These are phyloP conservation scores for Nycticebus coucang DNA, from an alignment of 2,113 vertebrate species.

Conservation along the genomic window DNA sequence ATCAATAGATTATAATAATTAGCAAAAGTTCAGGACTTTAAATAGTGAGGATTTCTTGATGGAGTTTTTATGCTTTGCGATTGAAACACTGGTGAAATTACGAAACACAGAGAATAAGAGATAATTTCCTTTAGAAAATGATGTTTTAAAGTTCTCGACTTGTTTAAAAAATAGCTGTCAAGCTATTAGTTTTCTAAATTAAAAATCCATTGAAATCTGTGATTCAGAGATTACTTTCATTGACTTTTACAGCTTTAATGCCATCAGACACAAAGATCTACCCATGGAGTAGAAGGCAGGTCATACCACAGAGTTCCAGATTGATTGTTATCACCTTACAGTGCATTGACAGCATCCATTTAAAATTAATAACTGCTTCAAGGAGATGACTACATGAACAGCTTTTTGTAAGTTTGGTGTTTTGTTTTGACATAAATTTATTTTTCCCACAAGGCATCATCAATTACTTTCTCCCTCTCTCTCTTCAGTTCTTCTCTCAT, in stretches of 20 bases:
- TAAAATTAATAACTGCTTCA: neutral
- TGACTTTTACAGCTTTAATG: slow-evolving; percentile 47
- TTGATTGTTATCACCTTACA: slow-evolving; percentile 15
- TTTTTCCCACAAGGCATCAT: neutral
- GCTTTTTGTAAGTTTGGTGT: neutral
- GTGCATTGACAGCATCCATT: neutral
- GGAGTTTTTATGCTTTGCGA: neutral
- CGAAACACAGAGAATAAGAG: neutral
- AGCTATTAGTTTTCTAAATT: slow-evolving; percentile 58
- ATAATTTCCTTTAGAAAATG: neutral
- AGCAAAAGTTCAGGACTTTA: neutral
- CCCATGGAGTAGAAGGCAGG: neutral
- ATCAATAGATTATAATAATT: neutral
- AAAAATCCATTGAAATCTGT: slow-evolving; percentile 41
- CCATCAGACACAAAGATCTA: neutral
- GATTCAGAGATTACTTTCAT: slow-evolving; percentile 58
- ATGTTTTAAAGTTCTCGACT: neutral
- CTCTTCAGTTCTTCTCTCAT: neutral
- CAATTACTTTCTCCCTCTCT: neutral
- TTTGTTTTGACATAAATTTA: slow-evolving; percentile 26
- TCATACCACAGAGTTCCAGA: neutral
- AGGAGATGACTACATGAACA: neutral
- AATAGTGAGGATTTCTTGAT: neutral
- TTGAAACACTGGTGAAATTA: neutral
- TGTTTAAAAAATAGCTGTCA: slow-evolving; percentile 56